phyloP scores from a whole-genome alignment of 2,888 invertebrate genomes.

The Zootermopsis nevadensis region DNA sequence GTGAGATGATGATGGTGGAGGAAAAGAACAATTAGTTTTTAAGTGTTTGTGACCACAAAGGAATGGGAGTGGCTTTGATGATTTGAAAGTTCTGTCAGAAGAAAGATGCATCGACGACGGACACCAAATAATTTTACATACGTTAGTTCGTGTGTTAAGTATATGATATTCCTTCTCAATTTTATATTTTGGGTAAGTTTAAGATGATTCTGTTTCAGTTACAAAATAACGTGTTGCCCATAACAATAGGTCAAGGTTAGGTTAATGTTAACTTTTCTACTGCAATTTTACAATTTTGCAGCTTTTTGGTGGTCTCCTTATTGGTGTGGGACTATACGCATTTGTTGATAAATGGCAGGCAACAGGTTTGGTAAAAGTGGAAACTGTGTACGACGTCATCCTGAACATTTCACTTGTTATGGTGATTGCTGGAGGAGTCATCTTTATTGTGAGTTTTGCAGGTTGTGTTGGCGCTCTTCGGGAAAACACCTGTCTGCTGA shows the following conservation, averaged over 20 bases:
- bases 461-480: conserved; percentile 91
- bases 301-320: conserved; percentile 87
- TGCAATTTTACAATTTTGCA: conserved; percentile 65
- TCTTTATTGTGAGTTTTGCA: conserved; percentile 94
- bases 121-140: conserved; percentile 78
- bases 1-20: background rate
- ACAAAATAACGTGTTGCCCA: background rate
- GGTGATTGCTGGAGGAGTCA: conserved; percentile 88
- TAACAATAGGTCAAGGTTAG: background rate
- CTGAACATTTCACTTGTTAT: conserved; percentile 91
- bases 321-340: conserved; percentile 90
- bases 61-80: conserved; percentile 34
- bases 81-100: background rate
- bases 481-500: conserved; percentile 91
- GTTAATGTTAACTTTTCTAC: background rate
- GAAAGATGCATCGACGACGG: conserved; percentile 66
- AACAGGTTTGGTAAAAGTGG: conserved; percentile 83
- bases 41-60: background rate
- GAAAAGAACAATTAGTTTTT: background rate
- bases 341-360: conserved; percentile 94
- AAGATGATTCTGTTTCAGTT: background rate
- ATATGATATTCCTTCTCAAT: conserved; percentile 89
- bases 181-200: conserved; percentile 89
- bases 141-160: conserved; percentile 89
- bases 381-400: conserved; percentile 89